Conservation (phyloP, 2,797 vertebrate genomes). For the Podarcis lilfordi region DNA sequence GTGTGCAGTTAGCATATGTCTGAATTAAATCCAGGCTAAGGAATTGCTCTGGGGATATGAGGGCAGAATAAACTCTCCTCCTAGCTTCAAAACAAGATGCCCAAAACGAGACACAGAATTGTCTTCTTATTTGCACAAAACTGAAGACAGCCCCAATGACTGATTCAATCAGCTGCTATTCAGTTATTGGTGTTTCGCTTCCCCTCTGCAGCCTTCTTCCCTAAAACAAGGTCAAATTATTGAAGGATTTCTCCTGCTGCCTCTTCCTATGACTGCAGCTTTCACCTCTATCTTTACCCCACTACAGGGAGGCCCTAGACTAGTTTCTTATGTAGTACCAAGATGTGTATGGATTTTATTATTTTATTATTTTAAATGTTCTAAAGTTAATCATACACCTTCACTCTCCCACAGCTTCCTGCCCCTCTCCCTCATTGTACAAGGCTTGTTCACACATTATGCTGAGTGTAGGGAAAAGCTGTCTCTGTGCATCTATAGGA, state of each 20-base stretch:
- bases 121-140: neutral
- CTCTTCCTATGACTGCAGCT: neutral
- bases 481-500: no score
- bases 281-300: neutral
- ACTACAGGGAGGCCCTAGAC: neutral
- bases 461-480: no score
- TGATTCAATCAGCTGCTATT: neutral
- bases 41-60: conserved; percentile 4
- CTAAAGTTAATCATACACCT: neutral
- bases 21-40: conserved; percentile 3
- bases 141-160: neutral
- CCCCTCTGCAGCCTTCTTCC: neutral
- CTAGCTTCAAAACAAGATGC: neutral
- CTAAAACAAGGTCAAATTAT: neutral
- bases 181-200: neutral
- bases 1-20: conserved; percentile 23
- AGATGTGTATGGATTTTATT: neutral
- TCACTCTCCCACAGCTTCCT: neutral
- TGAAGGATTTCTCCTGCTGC: neutral
- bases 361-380: neutral
- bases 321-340: neutral
- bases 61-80: neutral
- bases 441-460: no score
- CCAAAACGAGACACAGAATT: neutral
- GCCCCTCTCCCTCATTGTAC: neutral